Conservation (phyloP, 2,113 vertebrate genomes). For the Eclectus roratus region DNA sequence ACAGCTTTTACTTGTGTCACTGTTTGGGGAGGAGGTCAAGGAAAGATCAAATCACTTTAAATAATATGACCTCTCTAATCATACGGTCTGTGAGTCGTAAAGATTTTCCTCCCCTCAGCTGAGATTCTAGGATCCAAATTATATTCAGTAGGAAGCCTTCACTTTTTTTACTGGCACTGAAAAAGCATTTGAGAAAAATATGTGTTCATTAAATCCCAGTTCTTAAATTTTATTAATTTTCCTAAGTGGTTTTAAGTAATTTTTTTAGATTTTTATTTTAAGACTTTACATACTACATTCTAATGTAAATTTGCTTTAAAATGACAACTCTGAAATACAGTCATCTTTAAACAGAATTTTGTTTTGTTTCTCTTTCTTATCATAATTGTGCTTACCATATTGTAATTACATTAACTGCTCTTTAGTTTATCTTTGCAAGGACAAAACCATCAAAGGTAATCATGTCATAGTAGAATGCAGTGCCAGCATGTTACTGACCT, state of each 20-base stretch:
- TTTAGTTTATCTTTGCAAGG: neutral
- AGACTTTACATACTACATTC: neutral
- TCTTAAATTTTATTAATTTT: conserved; percentile 15
- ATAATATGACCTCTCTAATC: neutral
- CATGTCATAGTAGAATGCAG: neutral
- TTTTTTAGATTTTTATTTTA: neutral
- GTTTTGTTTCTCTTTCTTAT: neutral
- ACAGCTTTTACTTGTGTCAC: neutral
- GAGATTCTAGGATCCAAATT: neutral
- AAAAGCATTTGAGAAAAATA: conserved; percentile 9
- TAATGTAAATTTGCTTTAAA: neutral
- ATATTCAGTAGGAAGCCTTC: conserved; percentile 11
- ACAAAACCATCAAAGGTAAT: neutral
- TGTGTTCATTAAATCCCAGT: neutral
- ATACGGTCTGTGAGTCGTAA: neutral
- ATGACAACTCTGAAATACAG: neutral
- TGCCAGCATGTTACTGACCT: neutral
- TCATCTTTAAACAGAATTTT: neutral
- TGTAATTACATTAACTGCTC: neutral
- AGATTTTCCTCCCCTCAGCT: neutral
- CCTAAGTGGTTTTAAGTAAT: neutral
- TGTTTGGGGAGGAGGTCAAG: neutral
- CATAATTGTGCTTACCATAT: neutral
- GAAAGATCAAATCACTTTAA: neutral
- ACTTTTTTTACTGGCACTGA: conserved; percentile 17